These are phyloP conservation scores for Myopa tessellatipennis DNA, from an alignment of 2,888 invertebrate genomes.

Conservation along the genomic window DNA sequence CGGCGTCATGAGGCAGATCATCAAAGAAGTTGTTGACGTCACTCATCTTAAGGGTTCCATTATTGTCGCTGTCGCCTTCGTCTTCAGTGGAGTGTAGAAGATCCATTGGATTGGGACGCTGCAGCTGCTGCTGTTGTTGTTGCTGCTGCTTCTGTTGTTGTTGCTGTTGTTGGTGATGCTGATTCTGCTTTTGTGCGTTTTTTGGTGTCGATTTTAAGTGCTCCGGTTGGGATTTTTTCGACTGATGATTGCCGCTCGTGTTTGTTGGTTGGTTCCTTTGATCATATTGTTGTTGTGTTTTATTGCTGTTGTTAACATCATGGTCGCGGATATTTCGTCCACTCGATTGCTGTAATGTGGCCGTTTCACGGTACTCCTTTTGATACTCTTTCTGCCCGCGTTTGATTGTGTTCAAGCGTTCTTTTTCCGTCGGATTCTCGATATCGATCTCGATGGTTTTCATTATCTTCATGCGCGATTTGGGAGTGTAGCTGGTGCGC, in stretches of 20 bases:
- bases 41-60: constrained; percentile 65
- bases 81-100: constrained; percentile 59
- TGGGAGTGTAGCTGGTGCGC: constrained; percentile 59
- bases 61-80: constrained; percentile 63
- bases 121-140: constrained; percentile 37
- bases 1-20: constrained; percentile 56
- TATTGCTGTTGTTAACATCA: constrained; percentile 34
- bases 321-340: neutral
- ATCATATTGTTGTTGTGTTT: constrained; percentile 9
- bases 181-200: constrained; percentile 19
- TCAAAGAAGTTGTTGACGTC: constrained; percentile 72
- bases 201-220: neutral
- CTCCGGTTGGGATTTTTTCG: constrained; percentile 15
- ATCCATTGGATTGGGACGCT: constrained; percentile 15
- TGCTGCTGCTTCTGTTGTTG: constrained; percentile 15
- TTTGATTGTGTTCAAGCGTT: constrained; percentile 58
- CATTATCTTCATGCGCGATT: constrained; percentile 66
- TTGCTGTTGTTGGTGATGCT: neutral
- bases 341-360: constrained; percentile 39
- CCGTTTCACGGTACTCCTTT: constrained; percentile 46
- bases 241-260: constrained; percentile 28
- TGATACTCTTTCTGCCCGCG: constrained; percentile 56
- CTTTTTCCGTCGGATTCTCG: constrained; percentile 61
- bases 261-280: constrained; percentile 15
- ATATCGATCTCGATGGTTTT: constrained; percentile 66